Evolutionary conservation across 1,140 invertebrate genomes (phyloP), one percentile per base, ranked within the genome.

Genomic region (Polypedilum pembai): DNA sequence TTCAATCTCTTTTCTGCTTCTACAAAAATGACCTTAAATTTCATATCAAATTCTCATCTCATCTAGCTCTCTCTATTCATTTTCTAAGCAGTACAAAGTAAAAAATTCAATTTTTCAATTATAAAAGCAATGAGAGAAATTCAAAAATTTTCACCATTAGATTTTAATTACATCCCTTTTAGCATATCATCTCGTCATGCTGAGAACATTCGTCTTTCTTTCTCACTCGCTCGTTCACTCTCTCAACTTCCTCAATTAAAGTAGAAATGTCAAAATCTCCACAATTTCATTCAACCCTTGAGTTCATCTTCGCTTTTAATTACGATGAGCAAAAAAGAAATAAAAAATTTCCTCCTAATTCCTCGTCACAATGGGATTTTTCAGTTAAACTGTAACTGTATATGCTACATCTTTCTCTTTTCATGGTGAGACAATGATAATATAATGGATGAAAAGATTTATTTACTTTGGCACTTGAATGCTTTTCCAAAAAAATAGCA

Each of bases 401-500:
- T 56, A 12, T 45, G 41, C 15, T 8, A 10, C 41, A 45, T 8
- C 8, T 1, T 3, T 45, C 15, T 45, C 41, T 45, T 45, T 45
- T n/a, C n/a, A n/a, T 33, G 24, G 24, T 33, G 5, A 33, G 24
- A 33, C 24, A 33, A 33, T 33, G 12, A 56, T 56, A 56, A 56
- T n/a, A 56, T 56, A 69, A 69, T 20, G 18, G 65, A 69, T 20
- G 8, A 18, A 18, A 69, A 69, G 65, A 69, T 69, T 69, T 69
- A 69, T 69, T 69, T 69, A 69, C 65, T 69, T 69, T 69, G 20
- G 65, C 65, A 69, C 65, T 69, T 69, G 15, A 69, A 18, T 18
- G 20, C 17, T 69, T 3, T 56, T 3, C n/a, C 45, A 56, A 56
- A 56, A 12, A 3, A n/a, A n/a, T n/a, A n/a, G n/a, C n/a, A n/a